Percentiles rank a stretch among this genome's conserved stretches.
Evolutionary conservation across 2,797 vertebrate species (phyloP).

Genomic region (Rhyacichthys aspro): DNA sequence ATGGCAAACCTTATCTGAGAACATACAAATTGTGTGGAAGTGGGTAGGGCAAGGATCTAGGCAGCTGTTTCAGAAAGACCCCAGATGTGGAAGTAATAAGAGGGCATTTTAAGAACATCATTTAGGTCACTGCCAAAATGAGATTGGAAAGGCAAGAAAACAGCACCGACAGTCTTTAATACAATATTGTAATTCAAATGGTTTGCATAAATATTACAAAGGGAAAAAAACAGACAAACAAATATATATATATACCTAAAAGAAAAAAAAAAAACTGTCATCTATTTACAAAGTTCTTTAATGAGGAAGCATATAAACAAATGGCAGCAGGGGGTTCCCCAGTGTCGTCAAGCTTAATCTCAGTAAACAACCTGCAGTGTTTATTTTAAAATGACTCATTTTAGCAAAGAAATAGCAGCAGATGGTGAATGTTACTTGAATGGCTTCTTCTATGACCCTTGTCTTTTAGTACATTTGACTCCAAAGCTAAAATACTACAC

Average conservation of each 20-base stretch:
- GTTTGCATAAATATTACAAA: neutral
- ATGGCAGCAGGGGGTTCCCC: neutral
- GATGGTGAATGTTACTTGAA: conserved; percentile 3
- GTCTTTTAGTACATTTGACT: conserved; percentile 1
- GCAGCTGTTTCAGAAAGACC: no score
- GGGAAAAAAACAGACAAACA: no score
- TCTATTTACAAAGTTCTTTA: neutral
- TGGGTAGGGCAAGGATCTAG: no score
- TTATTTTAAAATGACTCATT: neutral
- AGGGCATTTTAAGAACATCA: no score
- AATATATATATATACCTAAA: no score
- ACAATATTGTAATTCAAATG: neutral
- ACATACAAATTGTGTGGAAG: no score
- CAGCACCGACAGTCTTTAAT: no score
- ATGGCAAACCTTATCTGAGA: no score
- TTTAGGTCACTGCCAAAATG: no score
- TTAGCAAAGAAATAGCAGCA: conserved; percentile 11
- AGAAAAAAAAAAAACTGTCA: no score
- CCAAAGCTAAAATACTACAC: conserved; percentile 2
- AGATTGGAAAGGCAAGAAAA: no score
- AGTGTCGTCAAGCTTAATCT: neutral
- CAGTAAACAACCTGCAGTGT: conserved; percentile 13
- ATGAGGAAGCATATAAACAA: neutral
- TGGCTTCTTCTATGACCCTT: neutral
- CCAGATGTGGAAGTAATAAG: no score